Evolutionary conservation across 2,888 invertebrate species (phyloP), one percentile per base, ranked within the genome.

Genomic region (Xanthia togata): DNA sequence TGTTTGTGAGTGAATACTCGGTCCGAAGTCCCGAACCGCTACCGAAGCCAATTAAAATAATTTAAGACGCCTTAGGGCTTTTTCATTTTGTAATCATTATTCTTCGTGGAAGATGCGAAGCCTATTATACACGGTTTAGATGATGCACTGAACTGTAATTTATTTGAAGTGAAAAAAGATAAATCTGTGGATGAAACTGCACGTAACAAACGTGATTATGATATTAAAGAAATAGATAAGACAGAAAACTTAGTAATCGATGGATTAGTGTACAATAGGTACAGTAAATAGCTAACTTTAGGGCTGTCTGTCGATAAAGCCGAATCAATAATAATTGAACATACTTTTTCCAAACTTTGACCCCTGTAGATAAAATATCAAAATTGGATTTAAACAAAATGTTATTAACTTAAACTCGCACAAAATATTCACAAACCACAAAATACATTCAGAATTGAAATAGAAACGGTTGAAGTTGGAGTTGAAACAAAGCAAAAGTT

Each of bases 41-140:
- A 97, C 97, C 95, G 96, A 94, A 96, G 95, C 96, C 96, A 97
- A 97, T 97, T 97, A 96, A 96, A 96, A 96, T 96, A 96, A 97
- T 96, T 96, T 95, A 95, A 95, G 94, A 95, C 91, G 96, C 96
- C 94, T 91, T 92, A 86, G 92, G 95, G 93, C 92, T 96, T 96
- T 95, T 96, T 96, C 95, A 95, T 96, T 96, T 96, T 95, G 93
- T 94, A 95, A 93, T 94, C 94, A 96, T 96, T 95, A 96, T 94
- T 96, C 95, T 95, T 94, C 93, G 93, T 92, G 89, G 93, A 92
- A 94, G 94, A 95, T 93, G 92, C 93, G 92, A 93, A 93, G 93
- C 94, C 94, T 95, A 95, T 96, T 96, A 96, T 94, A 94, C 92
- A 94, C 93, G 94, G 94, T 94, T 96, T 95, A 95, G 95, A 93